Percentiles rank a stretch among this genome's conserved stretches.
Evolutionary conservation across 2,797 vertebrate species (phyloP).

Genomic region (Oryzias sinensis): DNA sequence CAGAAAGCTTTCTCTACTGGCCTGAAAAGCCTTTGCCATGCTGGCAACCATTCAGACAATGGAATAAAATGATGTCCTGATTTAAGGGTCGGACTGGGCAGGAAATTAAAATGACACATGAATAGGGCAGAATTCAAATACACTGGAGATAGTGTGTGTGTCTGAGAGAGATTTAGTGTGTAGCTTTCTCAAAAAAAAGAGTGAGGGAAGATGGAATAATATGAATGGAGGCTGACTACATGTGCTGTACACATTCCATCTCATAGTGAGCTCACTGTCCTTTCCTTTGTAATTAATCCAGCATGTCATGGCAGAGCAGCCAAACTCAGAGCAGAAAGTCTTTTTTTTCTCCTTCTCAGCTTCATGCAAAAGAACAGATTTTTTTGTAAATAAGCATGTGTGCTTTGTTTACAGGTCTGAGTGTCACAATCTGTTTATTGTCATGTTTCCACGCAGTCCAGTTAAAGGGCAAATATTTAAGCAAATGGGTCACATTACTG

Average conservation of each 20-base stretch:
- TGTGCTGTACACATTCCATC: conserved; percentile 39
- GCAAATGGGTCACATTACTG: conserved; percentile 59
- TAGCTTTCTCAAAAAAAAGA: conserved; percentile 13
- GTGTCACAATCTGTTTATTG: conserved; percentile 19
- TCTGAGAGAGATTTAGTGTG: conserved; percentile 14
- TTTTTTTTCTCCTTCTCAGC: conserved; percentile 11
- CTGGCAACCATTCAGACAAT: conserved; percentile 40
- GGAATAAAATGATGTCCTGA: conserved; percentile 47
- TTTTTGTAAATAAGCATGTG: conserved; percentile 8
- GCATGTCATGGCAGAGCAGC: conserved; percentile 30
- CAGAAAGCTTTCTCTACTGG: conserved; percentile 45
- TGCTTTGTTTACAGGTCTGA: conserved; percentile 6
- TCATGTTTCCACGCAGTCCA: conserved; percentile 10
- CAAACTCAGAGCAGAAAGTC: conserved; percentile 26
- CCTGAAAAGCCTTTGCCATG: conserved; percentile 47
- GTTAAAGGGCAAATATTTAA: conserved; percentile 36
- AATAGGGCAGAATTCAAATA: conserved; percentile 51
- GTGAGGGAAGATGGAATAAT: conserved; percentile 10
- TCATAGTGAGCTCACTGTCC: conserved; percentile 11
- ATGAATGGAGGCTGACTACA: conserved; percentile 33
- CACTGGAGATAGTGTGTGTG: conserved; percentile 22
- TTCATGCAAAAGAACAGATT: conserved; percentile 12
- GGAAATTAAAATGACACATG: conserved; percentile 65
- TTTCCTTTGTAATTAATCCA: conserved; percentile 50
- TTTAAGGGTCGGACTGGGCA: conserved; percentile 55